Evolutionary conservation across 2,113 vertebrate species (phyloP).

Genomic region (Melanostigma gelatinosum): DNA sequence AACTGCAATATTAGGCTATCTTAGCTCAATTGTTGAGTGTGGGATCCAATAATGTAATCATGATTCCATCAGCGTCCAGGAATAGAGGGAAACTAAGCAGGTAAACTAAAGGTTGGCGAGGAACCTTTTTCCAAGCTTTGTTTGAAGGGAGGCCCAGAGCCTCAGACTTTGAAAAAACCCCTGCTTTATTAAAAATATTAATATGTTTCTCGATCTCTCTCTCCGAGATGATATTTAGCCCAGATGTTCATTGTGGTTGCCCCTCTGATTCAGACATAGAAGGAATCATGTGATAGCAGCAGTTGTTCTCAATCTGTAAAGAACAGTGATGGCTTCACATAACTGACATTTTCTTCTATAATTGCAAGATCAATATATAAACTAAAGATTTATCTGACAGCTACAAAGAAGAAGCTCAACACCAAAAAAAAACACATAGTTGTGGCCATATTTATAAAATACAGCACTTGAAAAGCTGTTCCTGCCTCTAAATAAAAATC

Average conservation of each 20-base stretch:
- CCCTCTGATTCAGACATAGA: conserved; percentile 1
- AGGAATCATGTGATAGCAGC: neutral
- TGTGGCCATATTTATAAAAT: neutral
- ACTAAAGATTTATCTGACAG: conserved; percentile 17
- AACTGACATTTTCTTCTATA: neutral
- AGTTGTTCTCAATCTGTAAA: conserved; percentile 11
- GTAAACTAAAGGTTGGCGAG: neutral
- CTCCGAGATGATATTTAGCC: neutral
- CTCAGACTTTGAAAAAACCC: neutral
- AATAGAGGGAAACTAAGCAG: neutral
- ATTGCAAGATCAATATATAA: neutral
- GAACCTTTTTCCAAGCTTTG: neutral
- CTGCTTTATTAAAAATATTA: too few species aligned
- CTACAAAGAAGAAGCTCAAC: neutral
- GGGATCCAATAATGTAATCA: too few species aligned
- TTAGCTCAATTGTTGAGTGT: too few species aligned
- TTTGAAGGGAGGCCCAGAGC: neutral
- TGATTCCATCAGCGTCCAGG: neutral
- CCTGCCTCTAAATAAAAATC: conserved; percentile 30
- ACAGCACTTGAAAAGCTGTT: neutral
- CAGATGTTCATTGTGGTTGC: conserved; percentile 7
- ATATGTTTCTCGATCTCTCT: neutral
- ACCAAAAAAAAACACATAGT: neutral
- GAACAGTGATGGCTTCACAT: neutral
- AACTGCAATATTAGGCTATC: neutral